Evolutionary conservation across 2,113 vertebrate species (phyloP), one percentile per base, ranked within the genome.

Genomic region (Sinocyclocheilus maitianheensis): DNA sequence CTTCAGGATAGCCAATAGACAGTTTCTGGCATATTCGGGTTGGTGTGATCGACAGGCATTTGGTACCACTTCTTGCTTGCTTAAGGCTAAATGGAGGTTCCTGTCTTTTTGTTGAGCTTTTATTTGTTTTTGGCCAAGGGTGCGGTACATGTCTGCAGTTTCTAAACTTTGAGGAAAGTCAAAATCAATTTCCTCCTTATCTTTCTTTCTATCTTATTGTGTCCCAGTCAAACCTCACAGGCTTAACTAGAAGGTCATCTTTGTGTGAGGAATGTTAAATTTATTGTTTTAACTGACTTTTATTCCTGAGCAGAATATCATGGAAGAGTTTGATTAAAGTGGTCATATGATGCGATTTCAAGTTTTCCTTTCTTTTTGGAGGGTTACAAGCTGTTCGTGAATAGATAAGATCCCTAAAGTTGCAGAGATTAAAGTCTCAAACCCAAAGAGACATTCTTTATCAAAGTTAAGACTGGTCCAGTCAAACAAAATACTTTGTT

Each of bases 61-160:
- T 81, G 24, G 75, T 83, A 0, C 20, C 77, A 85, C 67, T 84
- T 75, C 26, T 14, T 71, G 30, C 85, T 85, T 71, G 83, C 6
- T 84, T 86, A 85, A 63, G 84, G 88, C 86, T 88, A 77, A 88
- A 89, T 88, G 87, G 46, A 48, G 46, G 46, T 48, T 11, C 46
- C 46, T 12, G 46, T 92, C 77, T 76, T 75, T 55, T 84, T 62
- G 11, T 40, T 12, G 34, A 79, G 86, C 77, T 46, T 63, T 77
- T 87, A 86, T 90, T 91, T 86, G 78, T 90, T 85, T 90, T 88
- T 65, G 86, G 89, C 76, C 26, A 30, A 88, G 91, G 92, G 91
- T 89, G 90, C 89, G 90, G 85, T 74, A 79, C 85, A 84, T 69
- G 87, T 88, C 71, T 79, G 78, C 86, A 69, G 79, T 89, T 82